Evolutionary conservation across 2,888 invertebrate species (phyloP).

Genomic region (Diabrotica balteata): DNA sequence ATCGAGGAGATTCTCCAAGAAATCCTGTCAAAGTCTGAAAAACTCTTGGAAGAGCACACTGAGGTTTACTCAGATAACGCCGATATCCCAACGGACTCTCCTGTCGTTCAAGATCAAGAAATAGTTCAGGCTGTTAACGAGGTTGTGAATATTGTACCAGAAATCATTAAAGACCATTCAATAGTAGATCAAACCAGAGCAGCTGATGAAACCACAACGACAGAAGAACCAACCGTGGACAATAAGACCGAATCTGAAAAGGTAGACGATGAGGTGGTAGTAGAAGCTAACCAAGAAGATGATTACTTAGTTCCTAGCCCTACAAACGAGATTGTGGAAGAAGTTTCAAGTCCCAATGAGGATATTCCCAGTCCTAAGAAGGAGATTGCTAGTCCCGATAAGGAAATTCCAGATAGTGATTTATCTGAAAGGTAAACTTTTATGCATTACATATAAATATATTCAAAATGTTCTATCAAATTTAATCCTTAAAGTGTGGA

Average conservation of each 20-base stretch:
- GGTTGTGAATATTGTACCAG: conserved; percentile 58
- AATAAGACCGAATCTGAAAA: conserved; percentile 2
- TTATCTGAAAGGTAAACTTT: conserved; percentile 65
- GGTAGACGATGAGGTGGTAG: conserved; percentile 46
- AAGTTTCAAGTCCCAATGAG: conserved; percentile 40
- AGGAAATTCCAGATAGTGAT: conserved; percentile 72
- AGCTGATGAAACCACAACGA: background rate
- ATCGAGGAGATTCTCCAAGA: conserved; percentile 64
- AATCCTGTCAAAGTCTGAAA: conserved; percentile 63
- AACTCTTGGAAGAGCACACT: conserved; percentile 59
- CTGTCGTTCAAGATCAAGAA: conserved; percentile 64
- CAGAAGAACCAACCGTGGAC: background rate
- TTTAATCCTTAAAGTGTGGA: too few relatives aligned
- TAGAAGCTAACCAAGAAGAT: conserved; percentile 6
- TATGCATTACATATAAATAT: too few relatives aligned
- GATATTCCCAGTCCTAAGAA: conserved; percentile 28
- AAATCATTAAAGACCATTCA: conserved; percentile 29
- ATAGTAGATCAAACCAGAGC: conserved; percentile 9
- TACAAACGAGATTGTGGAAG: too few relatives aligned
- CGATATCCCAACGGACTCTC: conserved; percentile 48
- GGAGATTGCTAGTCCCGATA: conserved; percentile 60
- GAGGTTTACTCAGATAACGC: conserved; percentile 37
- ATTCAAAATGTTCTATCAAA: too few relatives aligned
- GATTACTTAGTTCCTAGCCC: too few relatives aligned
- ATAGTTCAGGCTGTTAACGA: conserved; percentile 64